phyloP scores from a whole-genome alignment of 2,113 vertebrate species.

The Gnathonemus echidnorhynchus region DNA sequence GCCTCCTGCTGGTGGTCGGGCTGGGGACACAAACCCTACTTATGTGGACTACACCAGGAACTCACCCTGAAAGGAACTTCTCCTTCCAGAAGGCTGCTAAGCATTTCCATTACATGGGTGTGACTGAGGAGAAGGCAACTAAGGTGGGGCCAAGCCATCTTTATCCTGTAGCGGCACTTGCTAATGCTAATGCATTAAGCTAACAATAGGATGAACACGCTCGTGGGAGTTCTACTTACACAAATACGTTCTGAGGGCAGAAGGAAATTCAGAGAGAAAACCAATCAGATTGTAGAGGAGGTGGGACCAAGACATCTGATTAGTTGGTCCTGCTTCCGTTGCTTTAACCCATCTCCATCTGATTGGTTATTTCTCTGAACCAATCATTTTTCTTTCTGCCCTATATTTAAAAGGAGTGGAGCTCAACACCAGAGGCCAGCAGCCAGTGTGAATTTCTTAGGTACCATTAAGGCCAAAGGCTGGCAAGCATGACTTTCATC shows the following conservation, averaged over 20 bases:
- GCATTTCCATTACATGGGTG: background rate
- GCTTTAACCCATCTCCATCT: no score
- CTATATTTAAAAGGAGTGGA: background rate
- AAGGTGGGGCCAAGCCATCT: background rate
- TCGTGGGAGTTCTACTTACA: no score
- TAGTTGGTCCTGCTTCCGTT: no score
- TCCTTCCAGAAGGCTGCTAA: background rate
- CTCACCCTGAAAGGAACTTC: background rate
- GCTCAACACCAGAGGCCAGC: background rate
- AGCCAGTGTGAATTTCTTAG: background rate
- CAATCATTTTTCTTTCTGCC: no score
- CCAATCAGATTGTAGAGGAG: no score
- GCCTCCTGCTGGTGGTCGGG: slow-evolving; percentile 88
- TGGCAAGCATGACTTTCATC: background rate
- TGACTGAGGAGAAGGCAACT: background rate
- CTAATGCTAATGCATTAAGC: background rate
- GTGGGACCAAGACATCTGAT: no score
- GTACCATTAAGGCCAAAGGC: background rate
- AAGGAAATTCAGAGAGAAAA: no score
- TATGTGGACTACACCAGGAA: background rate
- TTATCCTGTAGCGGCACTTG: background rate
- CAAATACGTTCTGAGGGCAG: no score
- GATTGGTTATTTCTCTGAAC: no score
- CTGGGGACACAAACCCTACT: slow-evolving; percentile 44
- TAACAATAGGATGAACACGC: background rate